Base-by-base conservation (phyloP, 2,113 vertebrate species). In the Centrocercus urophasianus region DNA sequence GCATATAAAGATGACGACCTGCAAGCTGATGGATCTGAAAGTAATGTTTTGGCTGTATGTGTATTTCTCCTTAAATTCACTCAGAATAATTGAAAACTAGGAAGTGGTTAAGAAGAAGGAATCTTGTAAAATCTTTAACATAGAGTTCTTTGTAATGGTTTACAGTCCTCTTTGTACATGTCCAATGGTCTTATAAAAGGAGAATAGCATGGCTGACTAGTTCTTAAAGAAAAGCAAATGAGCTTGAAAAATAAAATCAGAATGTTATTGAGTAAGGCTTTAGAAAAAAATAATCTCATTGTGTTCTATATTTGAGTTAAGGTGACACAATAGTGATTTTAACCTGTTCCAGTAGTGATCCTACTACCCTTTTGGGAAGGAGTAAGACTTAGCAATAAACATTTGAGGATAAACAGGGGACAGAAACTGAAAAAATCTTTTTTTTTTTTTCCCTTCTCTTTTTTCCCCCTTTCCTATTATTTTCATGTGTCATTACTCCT, bases 381-480 rank as follows among this genome's bases (percentile, higher is more conserved):
- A 78, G 10, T 7, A 59, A 40, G 7, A 18, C 13, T 36, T 73
- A 25, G 18, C 1, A 13, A 22, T 77, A 57, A 70, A 4, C 3
- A 13, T 40, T 71, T 80, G 13, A 3, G 3, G 4, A 8, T 66
- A 63, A 89, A 60, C 11, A 11, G 3, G 10, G 67, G 16, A 80
- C 8, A 77, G 7, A 85, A 86, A 61, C 3, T 7, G 50, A 65
- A 66, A 1, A 3, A 4, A 30, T 3, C 7, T 2, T 5, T 2
- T 1, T 3, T 25, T 25, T 2, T 2, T 25, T 36, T 12, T 30
- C 10, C 25, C 10, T 13, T 17, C 34, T 25, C 2, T 10, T 7
- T 38, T 38, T 27, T 38, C 17, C 11, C 20, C 27, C 16, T 87
- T 75, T 12, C 1, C 1, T 1, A 3, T 36, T 63, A 10, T 5